Percentiles rank a stretch among this genome's conserved stretches.
Conservation (phyloP, 2,113 vertebrate species). For the Rhizomys pruinosus region DNA sequence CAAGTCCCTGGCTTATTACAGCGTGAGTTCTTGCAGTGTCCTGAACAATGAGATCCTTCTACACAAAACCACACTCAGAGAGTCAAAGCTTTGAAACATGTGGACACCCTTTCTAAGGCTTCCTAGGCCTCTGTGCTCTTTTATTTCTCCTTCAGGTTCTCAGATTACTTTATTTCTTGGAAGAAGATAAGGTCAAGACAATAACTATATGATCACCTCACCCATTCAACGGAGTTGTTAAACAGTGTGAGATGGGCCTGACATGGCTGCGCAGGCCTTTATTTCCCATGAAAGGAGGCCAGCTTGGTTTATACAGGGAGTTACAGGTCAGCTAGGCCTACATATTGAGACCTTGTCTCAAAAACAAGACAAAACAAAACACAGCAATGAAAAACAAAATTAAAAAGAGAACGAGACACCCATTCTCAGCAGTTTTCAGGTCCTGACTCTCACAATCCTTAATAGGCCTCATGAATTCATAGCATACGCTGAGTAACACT, state of each 20-base stretch:
- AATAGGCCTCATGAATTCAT: background rate
- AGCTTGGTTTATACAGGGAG: too few species aligned
- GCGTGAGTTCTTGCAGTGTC: background rate
- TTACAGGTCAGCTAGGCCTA: too few species aligned
- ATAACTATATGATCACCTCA: background rate
- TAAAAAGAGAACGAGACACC: background rate
- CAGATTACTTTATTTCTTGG: background rate
- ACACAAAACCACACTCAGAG: background rate
- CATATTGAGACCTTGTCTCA: too few species aligned
- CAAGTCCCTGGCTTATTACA: background rate
- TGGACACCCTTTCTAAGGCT: background rate
- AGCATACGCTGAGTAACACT: too few species aligned
- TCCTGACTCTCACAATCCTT: background rate
- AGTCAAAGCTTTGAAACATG: background rate
- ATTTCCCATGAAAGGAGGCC: too few species aligned
- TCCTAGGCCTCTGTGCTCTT: background rate
- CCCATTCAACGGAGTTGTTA: background rate
- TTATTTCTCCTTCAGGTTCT: background rate
- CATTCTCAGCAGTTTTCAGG: background rate
- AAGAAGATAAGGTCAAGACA: background rate
- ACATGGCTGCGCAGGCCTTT: too few species aligned
- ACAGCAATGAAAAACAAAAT: too few species aligned
- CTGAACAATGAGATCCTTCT: background rate
- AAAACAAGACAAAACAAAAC: too few species aligned
- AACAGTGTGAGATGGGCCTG: background rate